phyloP scores from a whole-genome alignment of 2,113 vertebrate species.

The Pao palembangensis region DNA sequence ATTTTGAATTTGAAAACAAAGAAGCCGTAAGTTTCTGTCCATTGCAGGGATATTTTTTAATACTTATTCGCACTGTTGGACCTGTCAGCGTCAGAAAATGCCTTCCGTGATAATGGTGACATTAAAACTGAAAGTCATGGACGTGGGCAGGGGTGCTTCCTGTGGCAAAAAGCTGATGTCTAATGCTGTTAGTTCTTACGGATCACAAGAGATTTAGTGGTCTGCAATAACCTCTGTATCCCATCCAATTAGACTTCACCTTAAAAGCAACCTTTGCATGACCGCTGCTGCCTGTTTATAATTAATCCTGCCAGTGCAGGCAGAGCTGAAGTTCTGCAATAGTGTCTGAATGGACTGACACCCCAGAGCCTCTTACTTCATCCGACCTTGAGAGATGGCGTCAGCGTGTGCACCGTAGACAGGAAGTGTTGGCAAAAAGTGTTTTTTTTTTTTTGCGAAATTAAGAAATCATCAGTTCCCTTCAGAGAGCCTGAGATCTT shows the following conservation, averaged over 20 bases:
- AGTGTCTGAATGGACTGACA: background rate
- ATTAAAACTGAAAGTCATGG: constrained; percentile 44
- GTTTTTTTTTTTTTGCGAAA: too few relatives aligned
- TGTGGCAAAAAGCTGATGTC: constrained; percentile 30
- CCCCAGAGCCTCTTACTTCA: background rate
- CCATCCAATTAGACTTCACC: constrained; percentile 44
- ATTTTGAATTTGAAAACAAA: too few relatives aligned
- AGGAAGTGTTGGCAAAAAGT: too few relatives aligned
- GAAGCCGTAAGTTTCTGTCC: too few relatives aligned
- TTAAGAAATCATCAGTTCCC: too few relatives aligned
- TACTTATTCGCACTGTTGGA: background rate
- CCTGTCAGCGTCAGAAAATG: constrained; percentile 4
- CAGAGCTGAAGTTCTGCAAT: constrained; percentile 19
- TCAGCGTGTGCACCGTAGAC: too few relatives aligned
- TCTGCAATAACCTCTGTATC: constrained; percentile 44
- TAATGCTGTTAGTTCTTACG: constrained; percentile 49
- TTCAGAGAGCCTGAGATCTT: too few relatives aligned
- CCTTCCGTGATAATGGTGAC: constrained; percentile 12
- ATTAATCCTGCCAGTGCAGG: background rate
- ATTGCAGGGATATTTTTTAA: background rate
- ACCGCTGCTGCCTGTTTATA: constrained; percentile 17
- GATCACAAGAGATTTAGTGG: constrained; percentile 43
- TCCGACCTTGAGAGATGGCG: too few relatives aligned
- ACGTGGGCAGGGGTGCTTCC: constrained; percentile 25
- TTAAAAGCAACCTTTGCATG: constrained; percentile 5